A percentile compares a stretch with the other conserved stretches of the same genome.
phyloP scores from a whole-genome alignment of 1,140 invertebrate genomes.

The Ptiloglossa arizonensis region DNA sequence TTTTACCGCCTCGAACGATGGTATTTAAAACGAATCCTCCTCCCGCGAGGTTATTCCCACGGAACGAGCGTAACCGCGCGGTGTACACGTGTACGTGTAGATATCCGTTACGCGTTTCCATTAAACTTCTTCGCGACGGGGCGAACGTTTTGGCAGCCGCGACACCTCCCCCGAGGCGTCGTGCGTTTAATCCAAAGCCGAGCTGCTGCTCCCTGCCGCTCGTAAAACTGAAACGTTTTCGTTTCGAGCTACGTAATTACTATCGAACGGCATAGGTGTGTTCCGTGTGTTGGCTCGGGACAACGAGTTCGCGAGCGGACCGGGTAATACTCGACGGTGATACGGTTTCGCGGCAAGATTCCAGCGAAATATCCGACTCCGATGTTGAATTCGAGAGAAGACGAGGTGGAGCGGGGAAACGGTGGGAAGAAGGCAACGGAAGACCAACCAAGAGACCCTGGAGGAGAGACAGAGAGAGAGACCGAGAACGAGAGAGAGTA shows the following conservation, averaged over 20 bases:
- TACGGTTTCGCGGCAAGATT: slow-evolving; percentile 27
- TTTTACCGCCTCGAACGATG: too few relatives aligned
- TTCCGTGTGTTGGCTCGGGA: slow-evolving; percentile 39
- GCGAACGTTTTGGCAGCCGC: slow-evolving; percentile 38
- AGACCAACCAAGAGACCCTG: slow-evolving; percentile 6
- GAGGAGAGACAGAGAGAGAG: slow-evolving; percentile 16
- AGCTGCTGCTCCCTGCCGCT: too few relatives aligned
- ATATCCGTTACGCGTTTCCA: slow-evolving; percentile 3
- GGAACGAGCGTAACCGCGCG: too few relatives aligned
- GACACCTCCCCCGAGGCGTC: slow-evolving; percentile 16
- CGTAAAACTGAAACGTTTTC: slow-evolving; percentile 51
- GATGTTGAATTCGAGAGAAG: slow-evolving; percentile 44
- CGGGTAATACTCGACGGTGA: slow-evolving; percentile 40
- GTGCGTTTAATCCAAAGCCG: slow-evolving; percentile 44
- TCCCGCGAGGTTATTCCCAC: too few relatives aligned
- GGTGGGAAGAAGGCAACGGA: neutral
- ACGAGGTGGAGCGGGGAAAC: slow-evolving; percentile 1
- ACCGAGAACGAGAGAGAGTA: slow-evolving; percentile 13
- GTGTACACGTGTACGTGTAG: neutral
- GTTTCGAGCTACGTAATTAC: slow-evolving; percentile 59
- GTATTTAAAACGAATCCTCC: too few relatives aligned
- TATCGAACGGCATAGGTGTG: slow-evolving; percentile 55
- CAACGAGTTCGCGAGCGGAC: slow-evolving; percentile 51
- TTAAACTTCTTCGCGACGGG: slow-evolving; percentile 40
- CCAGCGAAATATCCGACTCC: slow-evolving; percentile 49